phyloP scores from a whole-genome alignment of 2,113 vertebrate genomes.

The Notothenia coriiceps region DNA sequence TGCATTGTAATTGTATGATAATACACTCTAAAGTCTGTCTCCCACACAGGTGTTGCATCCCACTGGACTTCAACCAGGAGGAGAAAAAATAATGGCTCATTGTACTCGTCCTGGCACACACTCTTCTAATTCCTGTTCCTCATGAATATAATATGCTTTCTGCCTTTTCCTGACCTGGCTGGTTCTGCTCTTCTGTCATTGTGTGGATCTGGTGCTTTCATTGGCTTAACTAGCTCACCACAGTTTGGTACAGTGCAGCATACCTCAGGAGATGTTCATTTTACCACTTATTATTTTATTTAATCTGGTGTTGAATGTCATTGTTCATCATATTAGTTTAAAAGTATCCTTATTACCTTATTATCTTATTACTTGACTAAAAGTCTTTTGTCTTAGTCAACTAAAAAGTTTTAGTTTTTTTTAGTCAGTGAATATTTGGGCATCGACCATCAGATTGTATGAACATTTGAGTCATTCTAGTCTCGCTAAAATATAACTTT shows the following conservation, averaged over 20 bases:
- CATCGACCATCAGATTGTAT: too few relatives aligned
- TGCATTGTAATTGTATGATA: not conserved
- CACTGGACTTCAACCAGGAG: conserved; percentile 5
- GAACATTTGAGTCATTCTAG: too few relatives aligned
- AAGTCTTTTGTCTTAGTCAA: too few relatives aligned
- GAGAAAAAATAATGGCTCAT: conserved; percentile 7
- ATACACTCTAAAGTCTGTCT: not conserved
- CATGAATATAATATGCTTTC: not conserved
- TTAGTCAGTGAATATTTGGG: too few relatives aligned
- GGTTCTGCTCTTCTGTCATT: not conserved
- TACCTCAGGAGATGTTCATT: not conserved
- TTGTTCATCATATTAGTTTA: too few relatives aligned
- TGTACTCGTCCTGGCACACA: conserved; percentile 4
- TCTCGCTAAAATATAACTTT: too few relatives aligned
- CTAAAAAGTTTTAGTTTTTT: too few relatives aligned
- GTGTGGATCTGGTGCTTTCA: not conserved
- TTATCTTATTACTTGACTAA: too few relatives aligned
- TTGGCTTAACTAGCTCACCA: not conserved
- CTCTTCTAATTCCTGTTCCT: not conserved
- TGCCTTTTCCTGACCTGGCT: not conserved
- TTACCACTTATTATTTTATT: too few relatives aligned
- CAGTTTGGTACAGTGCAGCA: not conserved
- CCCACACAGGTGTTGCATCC: conserved; percentile 20
- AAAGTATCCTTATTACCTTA: too few relatives aligned
- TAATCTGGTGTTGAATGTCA: too few relatives aligned